Base-by-base conservation (phyloP, 2,888 invertebrate species). In the Ferrisia virgata region DNA sequence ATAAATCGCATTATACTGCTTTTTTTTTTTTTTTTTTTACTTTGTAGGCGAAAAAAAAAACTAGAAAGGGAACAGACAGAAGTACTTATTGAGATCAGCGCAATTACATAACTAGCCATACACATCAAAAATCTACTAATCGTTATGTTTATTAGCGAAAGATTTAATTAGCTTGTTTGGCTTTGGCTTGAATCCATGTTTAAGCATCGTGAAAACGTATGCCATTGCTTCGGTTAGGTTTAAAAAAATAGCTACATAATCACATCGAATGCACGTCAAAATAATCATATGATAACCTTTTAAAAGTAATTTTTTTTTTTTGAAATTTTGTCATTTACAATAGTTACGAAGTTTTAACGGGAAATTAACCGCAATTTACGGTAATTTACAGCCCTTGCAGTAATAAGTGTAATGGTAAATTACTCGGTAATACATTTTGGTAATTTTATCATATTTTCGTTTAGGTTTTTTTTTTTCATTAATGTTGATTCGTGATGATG, bases 21-120 rank as follows among this genome's bases (percentile, higher is more conserved):
- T 22, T 28, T 72, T 28, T 28, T 79, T 79, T 69, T 5, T 22
- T 69, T 15, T 22, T 69, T 69, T 69, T 69, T 22, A n/a, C 28
- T 2, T 79, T 28, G 22, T 43, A 36, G 13, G 28, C 78, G 36
- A 78, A 33, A 36, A 18, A 78, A 36, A 78, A 36, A 76, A 79
- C n/a, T 39, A 39, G 22, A 6, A n/a, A 13, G 28, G 69, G 47
- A 28, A 47, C 53, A 53, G 5, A 40, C 33, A 69, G 11, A 76
- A 28, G 28, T 36, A 18, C 28, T 76, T 39, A 83, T 39, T 83
- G 83, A 83, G 83, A 83, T 83, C 83, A 83, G 72, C 72, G 72
- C 69, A 53, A 36, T 76, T 76, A 76, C 36, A 76, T 36, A 33
- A 76, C 69, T 31, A 69, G 31, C 53, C 15, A 28, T 64, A 64